phyloP scores from a whole-genome alignment of 2,888 invertebrate genomes.

The Sarcophaga carnaria region DNA sequence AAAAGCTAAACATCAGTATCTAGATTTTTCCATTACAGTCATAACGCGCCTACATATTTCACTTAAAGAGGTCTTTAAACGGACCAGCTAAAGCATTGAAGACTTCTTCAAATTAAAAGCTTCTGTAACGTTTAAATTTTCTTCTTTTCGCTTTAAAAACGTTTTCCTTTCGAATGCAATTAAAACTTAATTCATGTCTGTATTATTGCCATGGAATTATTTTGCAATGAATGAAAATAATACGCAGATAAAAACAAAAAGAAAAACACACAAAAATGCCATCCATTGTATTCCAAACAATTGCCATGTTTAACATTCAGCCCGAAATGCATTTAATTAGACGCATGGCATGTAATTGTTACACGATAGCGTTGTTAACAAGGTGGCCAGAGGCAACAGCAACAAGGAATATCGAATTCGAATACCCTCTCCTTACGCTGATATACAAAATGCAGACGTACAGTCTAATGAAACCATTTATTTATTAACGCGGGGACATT shows the following conservation, averaged over 20 bases:
- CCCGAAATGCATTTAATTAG: not conserved
- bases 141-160: too few species aligned
- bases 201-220: too few species aligned
- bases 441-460: not conserved
- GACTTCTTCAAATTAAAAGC: too few species aligned
- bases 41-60: too few species aligned
- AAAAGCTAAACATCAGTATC: too few species aligned
- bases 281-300: not conserved
- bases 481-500: not conserved
- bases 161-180: too few species aligned
- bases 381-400: not conserved
- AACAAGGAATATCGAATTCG: not conserved
- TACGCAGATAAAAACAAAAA: not conserved
- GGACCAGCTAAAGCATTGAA: too few species aligned
- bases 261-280: not conserved
- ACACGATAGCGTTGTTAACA: conserved; percentile 17
- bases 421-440: not conserved
- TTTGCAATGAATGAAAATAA: too few species aligned
- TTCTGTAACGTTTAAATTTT: too few species aligned
- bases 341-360: conserved; percentile 3
- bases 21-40: too few species aligned
- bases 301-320: not conserved
- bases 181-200: too few species aligned
- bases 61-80: too few species aligned
- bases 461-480: not conserved